phyloP scores from a whole-genome alignment of 2,888 invertebrate species.

The Mesopsocus fuscifrons region DNA sequence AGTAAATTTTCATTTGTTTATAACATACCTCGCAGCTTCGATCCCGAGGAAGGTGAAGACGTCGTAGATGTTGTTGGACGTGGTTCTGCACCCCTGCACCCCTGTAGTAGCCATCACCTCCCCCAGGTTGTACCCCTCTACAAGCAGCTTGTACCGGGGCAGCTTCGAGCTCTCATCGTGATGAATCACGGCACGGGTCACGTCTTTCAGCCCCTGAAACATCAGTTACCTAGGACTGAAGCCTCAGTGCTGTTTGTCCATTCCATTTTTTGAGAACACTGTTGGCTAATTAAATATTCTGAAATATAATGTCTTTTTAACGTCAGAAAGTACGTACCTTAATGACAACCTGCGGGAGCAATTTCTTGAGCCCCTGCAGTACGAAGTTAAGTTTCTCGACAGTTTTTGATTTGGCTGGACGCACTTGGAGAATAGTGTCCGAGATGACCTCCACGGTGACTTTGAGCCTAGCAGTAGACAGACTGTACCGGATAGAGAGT shows the following conservation, averaged over 20 bases:
- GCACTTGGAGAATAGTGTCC: slow-evolving; percentile 50
- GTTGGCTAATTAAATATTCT: no score
- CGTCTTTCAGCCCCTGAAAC: slow-evolving; percentile 44
- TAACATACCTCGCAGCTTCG: slow-evolving; percentile 68
- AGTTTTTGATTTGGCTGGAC: slow-evolving; percentile 34
- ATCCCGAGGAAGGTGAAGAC: slow-evolving; percentile 81
- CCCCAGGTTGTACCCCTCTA: slow-evolving; percentile 86
- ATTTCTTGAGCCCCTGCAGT: slow-evolving; percentile 52
- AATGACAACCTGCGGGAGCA: slow-evolving; percentile 63
- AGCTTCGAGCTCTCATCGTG: slow-evolving; percentile 50
- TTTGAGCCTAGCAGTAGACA: slow-evolving; percentile 56
- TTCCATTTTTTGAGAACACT: no score
- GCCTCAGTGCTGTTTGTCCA: no score
- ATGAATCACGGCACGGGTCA: slow-evolving; percentile 84
- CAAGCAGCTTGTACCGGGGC: slow-evolving; percentile 66
- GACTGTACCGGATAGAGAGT: slow-evolving; percentile 39
- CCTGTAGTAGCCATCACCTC: slow-evolving; percentile 89
- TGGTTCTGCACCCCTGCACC: slow-evolving; percentile 62
- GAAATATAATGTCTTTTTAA: no score
- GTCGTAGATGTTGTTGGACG: slow-evolving; percentile 89
- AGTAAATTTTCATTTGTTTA: no score
- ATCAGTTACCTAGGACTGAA: no score
- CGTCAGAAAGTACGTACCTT: slow-evolving; percentile 38
- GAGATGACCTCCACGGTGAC: slow-evolving; percentile 38
- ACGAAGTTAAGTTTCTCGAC: slow-evolving; percentile 50